Evolutionary conservation across 1,140 invertebrate genomes (phyloP).

Genomic region (Cyphomyrmex costatus): DNA sequence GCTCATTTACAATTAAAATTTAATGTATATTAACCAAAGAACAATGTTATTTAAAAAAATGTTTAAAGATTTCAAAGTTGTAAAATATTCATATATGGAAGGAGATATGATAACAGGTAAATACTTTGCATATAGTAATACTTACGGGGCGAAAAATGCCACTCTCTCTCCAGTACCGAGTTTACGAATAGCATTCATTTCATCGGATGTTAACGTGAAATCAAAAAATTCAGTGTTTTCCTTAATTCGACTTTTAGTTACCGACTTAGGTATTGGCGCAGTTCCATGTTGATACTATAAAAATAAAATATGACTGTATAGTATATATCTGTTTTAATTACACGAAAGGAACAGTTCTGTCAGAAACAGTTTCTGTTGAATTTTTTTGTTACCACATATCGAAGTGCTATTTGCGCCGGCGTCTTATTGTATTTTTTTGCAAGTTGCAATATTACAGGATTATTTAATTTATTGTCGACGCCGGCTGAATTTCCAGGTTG

Average conservation of each 20-base stretch:
- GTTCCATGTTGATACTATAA: slow-evolving; percentile 78
- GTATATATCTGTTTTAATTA: background rate
- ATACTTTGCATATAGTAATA: slow-evolving; percentile 16
- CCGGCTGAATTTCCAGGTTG: slow-evolving; percentile 76
- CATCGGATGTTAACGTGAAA: slow-evolving; percentile 89
- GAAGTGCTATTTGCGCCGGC: slow-evolving; percentile 90
- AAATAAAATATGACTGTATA: slow-evolving; percentile 8
- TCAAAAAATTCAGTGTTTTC: slow-evolving; percentile 92
- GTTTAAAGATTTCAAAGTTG: background rate
- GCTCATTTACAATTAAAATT: background rate
- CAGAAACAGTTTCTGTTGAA: background rate
- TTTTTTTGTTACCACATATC: slow-evolving; percentile 88
- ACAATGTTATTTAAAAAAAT: slow-evolving; percentile 11
- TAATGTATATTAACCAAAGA: background rate
- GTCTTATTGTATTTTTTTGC: slow-evolving; percentile 90
- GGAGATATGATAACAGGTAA: slow-evolving; percentile 19
- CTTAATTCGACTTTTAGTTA: slow-evolving; percentile 89
- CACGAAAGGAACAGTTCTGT: background rate
- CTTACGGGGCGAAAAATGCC: slow-evolving; percentile 72
- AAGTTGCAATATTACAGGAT: slow-evolving; percentile 87
- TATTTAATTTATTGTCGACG: slow-evolving; percentile 83
- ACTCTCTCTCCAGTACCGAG: slow-evolving; percentile 76
- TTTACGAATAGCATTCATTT: slow-evolving; percentile 85
- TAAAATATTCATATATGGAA: slow-evolving; percentile 1
- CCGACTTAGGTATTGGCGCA: slow-evolving; percentile 91